phyloP scores from a whole-genome alignment of 2,797 vertebrate genomes.

The Dermochelys coriacea region DNA sequence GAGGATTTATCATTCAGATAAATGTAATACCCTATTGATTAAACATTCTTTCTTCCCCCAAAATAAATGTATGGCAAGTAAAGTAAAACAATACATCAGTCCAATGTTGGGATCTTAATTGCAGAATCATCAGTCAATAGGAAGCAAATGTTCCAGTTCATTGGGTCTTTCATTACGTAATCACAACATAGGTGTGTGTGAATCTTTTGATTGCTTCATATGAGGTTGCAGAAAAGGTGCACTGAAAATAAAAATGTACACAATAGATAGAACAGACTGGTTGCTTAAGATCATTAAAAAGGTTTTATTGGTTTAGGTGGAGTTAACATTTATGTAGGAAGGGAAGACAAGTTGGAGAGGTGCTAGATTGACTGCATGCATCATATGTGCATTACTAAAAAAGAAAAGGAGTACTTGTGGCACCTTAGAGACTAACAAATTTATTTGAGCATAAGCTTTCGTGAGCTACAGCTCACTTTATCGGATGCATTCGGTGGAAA shows the following conservation, averaged over 20 bases:
- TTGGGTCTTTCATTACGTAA: background rate
- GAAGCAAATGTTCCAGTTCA: background rate
- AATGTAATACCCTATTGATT: background rate
- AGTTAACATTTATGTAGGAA: constrained; percentile 12
- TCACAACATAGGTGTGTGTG: background rate
- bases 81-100: background rate
- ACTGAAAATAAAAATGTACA: background rate
- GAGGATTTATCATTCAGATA: background rate
- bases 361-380: rapidly evolving
- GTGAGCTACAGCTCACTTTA: no score
- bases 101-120: background rate
- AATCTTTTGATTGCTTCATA: background rate
- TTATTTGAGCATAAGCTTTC: no score
- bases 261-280: background rate
- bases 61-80: background rate
- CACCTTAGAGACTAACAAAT: no score
- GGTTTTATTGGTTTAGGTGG: background rate
- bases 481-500: no score
- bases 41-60: background rate
- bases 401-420: no score
- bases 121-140: background rate
- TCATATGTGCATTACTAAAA: rapidly evolving
- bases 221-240: background rate
- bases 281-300: background rate
- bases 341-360: background rate